Conservation (phyloP, 2,888 invertebrate genomes). For the Lordiphosa andalusiaca region DNA sequence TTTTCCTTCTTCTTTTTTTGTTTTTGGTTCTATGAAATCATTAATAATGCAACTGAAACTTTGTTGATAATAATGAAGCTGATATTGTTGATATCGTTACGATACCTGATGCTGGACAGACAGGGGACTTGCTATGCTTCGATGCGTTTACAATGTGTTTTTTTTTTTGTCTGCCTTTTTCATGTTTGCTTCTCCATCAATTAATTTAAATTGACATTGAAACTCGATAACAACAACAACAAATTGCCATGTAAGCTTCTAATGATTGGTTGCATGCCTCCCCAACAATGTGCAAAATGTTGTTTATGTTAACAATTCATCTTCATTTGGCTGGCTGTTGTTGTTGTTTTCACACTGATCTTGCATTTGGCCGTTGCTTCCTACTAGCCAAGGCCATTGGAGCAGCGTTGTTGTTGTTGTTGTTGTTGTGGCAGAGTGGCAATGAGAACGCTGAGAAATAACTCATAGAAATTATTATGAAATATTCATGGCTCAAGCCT, state of each 20-base stretch:
- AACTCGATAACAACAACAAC: constrained; percentile 40
- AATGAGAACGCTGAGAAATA: neutral
- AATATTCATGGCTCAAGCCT: too few species aligned
- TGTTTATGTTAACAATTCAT: constrained; percentile 66
- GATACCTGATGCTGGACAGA: constrained; percentile 20
- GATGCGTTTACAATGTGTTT: constrained; percentile 39
- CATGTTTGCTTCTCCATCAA: constrained; percentile 49
- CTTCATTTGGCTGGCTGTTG: constrained; percentile 23
- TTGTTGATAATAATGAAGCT: constrained; percentile 26
- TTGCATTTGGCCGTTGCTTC: constrained; percentile 27
- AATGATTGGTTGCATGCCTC: constrained; percentile 66
- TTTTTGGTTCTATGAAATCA: constrained; percentile 56
- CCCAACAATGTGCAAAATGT: constrained; percentile 70
- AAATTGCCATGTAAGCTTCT: constrained; percentile 69
- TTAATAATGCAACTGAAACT: constrained; percentile 56
- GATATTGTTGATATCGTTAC: constrained; percentile 51
- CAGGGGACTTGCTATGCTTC: constrained; percentile 52
- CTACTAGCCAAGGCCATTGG: constrained; percentile 51
- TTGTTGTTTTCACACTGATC: constrained; percentile 36
- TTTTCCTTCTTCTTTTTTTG: too few species aligned
- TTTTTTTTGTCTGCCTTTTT: constrained; percentile 28
- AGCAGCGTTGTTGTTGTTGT: constrained; percentile 16
- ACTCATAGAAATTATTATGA: neutral
- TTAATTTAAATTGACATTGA: constrained; percentile 72
- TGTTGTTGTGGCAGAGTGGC: too few species aligned